Base-by-base conservation (phyloP, 2,797 vertebrate genomes). In the Xerus rutilus region DNA sequence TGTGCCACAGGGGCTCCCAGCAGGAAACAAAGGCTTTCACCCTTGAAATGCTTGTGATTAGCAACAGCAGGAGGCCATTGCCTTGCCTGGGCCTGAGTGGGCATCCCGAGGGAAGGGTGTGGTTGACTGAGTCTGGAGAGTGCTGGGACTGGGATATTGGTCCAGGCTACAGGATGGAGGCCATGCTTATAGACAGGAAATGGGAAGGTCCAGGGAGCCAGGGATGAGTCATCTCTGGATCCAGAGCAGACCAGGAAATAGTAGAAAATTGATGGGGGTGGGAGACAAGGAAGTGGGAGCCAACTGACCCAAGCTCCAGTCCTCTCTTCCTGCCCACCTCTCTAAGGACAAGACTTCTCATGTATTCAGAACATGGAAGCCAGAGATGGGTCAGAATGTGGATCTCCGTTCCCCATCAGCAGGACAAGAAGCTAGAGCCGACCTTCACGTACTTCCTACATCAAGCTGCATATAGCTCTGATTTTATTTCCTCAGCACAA, bases 381-480 rank as follows among this genome's bases (percentile, higher is more conserved):
- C 3, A 2, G 47, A 15, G 49, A 59, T 30, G 47, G 28, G 30
- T 21, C 15, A 14, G 30, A 21, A 32, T 25, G 3, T 7, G 8
- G 5, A 59, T 57, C 45, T 4, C 8, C 11, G 69, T 15, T 32
- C 39, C 72, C 32, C 18, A 5, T 28, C 49, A 30, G 43, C 23
- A 32, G 3, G 47, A 82, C 5, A 1, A 12, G 45, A 11, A 39
- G 25, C 54, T 43, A 7, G 13, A 49, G 18, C 18, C 1, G 18
- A 91, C 54, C 65, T 45, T 32, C 87, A 1, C 2, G 4, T 21
- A 25, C 35, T 35, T 14, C 67, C 59, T 69, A 70, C 30, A 25
- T 28, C 18, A 1, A 1, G 23, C 3, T 21, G 13, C 17, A 2
- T 0, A 1, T 1, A 45, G 23, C n/a, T 70, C 32, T n/a, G 43